These are phyloP conservation scores for Tokudaia muenninki DNA, from an alignment of 2,797 vertebrate species.

Conservation along the genomic window DNA sequence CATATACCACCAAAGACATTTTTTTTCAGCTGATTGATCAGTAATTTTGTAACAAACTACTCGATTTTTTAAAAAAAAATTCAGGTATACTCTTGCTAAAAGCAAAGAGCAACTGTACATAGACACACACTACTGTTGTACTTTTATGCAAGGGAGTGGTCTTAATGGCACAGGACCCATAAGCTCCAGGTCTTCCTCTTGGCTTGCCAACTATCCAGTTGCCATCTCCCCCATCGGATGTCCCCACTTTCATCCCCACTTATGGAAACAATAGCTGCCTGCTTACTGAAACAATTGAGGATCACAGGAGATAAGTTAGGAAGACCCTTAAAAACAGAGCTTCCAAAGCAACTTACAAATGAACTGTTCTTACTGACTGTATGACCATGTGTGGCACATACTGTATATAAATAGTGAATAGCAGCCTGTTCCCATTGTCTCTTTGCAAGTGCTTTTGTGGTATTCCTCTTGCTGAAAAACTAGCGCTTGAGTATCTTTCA, in stretches of 20 bases:
- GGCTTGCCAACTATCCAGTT: not conserved
- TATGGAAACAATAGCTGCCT: not conserved
- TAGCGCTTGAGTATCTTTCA: conserved; percentile 65
- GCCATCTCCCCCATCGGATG: not conserved
- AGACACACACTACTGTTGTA: not conserved
- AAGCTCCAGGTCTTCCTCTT: not conserved
- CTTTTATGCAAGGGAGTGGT: not conserved
- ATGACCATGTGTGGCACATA: not conserved
- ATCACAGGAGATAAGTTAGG: not conserved
- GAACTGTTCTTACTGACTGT: not conserved
- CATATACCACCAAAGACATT: not conserved
- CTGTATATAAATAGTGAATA: not conserved
- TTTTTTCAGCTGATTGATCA: conserved; percentile 59
- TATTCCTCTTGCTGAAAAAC: conserved; percentile 24
- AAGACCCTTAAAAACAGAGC: not conserved
- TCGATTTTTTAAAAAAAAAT: not conserved
- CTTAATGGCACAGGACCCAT: not conserved
- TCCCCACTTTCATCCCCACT: not conserved
- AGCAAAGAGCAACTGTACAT: not conserved
- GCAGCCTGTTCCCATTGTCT: not conserved
- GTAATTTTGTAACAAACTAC: conserved; percentile 59
- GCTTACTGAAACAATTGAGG: not conserved
- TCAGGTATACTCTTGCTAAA: not conserved
- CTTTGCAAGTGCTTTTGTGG: conserved; percentile 36
- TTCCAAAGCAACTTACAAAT: not conserved